Percentiles rank a stretch among this genome's conserved stretches.
Conservation (phyloP, 2,113 vertebrate species). For the Bubalus kerabau region DNA sequence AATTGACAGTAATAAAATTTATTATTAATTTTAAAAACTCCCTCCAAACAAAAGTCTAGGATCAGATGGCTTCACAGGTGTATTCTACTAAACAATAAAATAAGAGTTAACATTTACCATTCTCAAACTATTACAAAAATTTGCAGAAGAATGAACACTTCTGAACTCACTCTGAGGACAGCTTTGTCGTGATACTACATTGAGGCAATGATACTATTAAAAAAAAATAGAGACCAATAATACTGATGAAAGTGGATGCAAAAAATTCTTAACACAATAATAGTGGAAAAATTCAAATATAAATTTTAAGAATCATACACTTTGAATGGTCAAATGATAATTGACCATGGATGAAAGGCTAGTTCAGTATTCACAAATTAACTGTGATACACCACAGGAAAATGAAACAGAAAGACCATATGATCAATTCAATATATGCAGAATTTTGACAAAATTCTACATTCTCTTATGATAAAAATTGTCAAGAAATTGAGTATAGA, state of each 20-base stretch:
- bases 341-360: neutral
- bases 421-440: neutral
- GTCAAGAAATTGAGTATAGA: neutral
- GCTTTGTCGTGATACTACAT: neutral
- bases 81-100: neutral
- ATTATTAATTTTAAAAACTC: neutral
- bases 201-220: neutral
- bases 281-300: neutral
- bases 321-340: neutral
- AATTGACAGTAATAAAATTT: neutral
- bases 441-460: neutral
- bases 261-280: neutral
- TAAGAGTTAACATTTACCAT: neutral
- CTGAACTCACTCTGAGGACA: neutral
- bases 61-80: neutral
- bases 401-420: neutral
- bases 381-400: neutral
- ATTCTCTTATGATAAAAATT: neutral
- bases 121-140: neutral
- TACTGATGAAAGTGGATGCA: neutral
- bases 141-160: neutral
- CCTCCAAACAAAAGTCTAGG: neutral
- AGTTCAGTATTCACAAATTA: neutral
- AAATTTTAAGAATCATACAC: neutral
- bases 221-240: neutral